Percentiles rank a stretch among this genome's conserved stretches.
Conservation (phyloP, 2,888 invertebrate genomes). For the Diplolepis rosae region DNA sequence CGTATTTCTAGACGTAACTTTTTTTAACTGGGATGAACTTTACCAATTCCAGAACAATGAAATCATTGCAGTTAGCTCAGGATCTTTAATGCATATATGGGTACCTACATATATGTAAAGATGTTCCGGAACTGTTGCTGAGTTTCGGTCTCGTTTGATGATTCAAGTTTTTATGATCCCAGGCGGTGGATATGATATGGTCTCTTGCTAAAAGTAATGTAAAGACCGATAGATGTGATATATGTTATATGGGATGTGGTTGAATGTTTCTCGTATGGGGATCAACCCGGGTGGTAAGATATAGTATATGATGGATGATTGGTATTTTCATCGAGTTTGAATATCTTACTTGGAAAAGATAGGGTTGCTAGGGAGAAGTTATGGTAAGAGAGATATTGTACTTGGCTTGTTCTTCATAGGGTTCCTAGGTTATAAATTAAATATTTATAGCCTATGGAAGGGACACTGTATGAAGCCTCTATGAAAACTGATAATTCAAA, state of each 20-base stretch:
- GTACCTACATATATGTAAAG: slow-evolving; percentile 2
- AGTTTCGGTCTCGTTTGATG: slow-evolving; percentile 28
- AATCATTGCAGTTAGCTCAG: too few relatives aligned
- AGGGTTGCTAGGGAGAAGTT: slow-evolving; percentile 8
- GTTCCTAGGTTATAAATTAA: background rate
- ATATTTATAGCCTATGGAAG: background rate
- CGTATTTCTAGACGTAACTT: too few relatives aligned
- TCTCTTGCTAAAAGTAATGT: slow-evolving; percentile 16
- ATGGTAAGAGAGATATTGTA: slow-evolving; percentile 2
- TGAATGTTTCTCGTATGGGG: slow-evolving; percentile 21
- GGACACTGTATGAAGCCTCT: too few relatives aligned
- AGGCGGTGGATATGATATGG: slow-evolving; percentile 15
- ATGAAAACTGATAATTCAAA: too few relatives aligned
- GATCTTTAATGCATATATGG: too few relatives aligned
- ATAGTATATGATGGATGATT: slow-evolving; percentile 18
- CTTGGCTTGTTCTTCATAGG: background rate
- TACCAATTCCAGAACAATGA: too few relatives aligned
- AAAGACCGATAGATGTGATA: slow-evolving; percentile 18
- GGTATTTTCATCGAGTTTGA: slow-evolving; percentile 16
- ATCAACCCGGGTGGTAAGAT: slow-evolving; percentile 29
- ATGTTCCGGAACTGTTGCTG: background rate
- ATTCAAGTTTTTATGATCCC: slow-evolving; percentile 10
- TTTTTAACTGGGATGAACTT: too few relatives aligned
- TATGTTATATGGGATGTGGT: slow-evolving; percentile 23
- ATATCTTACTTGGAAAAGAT: slow-evolving; percentile 12